These are phyloP conservation scores for Lepus oiostolus DNA, from an alignment of 2,797 vertebrate genomes.

Conservation along the genomic window DNA sequence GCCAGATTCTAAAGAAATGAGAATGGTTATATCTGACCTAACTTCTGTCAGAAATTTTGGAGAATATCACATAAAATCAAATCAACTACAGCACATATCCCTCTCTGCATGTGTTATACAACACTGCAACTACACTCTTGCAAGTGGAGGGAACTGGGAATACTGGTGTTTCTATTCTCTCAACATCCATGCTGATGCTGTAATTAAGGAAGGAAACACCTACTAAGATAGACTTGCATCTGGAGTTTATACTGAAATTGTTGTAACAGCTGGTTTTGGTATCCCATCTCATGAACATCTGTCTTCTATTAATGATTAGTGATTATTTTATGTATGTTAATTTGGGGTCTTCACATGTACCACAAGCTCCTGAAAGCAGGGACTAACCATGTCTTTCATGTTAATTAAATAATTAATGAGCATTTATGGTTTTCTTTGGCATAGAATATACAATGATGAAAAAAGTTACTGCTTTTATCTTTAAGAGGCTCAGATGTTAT, in stretches of 20 bases:
- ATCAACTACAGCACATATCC: background rate
- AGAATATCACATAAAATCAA: constrained; percentile 26
- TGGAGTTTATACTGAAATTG: background rate
- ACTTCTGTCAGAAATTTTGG: background rate
- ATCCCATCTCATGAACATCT: background rate
- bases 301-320: background rate
- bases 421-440: background rate
- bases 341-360: background rate
- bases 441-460: constrained; percentile 14
- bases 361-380: background rate
- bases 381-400: background rate
- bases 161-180: background rate
- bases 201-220: background rate
- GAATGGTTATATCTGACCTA: background rate
- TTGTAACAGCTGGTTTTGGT: background rate
- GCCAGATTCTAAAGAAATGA: background rate
- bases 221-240: background rate
- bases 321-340: background rate
- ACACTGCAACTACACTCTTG: background rate
- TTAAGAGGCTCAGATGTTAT: background rate
- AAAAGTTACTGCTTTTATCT: background rate
- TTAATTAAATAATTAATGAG: background rate
- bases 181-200: background rate
- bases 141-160: background rate
- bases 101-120: background rate